A percentile compares a stretch with the other conserved stretches of the same genome.
Conservation (phyloP, 2,113 vertebrate genomes). For the Tor tambroides region DNA sequence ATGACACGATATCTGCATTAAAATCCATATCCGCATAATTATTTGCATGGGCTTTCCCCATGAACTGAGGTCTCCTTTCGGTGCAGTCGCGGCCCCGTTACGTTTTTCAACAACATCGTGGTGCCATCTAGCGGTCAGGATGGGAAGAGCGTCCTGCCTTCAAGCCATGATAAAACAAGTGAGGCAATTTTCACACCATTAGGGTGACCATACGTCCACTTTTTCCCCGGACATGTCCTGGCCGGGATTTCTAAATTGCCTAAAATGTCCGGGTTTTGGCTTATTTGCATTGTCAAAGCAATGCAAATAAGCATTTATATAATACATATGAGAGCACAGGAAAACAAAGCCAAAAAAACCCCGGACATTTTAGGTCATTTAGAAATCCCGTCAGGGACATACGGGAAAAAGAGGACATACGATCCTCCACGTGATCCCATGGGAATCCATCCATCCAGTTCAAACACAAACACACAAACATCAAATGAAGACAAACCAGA, state of each 20-base stretch:
- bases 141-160: not conserved
- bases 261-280: no score
- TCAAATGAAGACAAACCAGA: not conserved
- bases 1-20: not conserved
- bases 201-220: no score
- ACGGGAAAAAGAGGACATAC: no score
- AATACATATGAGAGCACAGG: no score
- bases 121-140: slow-evolving; percentile 41
- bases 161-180: not conserved
- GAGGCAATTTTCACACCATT: not conserved
- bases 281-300: no score
- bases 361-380: no score
- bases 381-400: no score
- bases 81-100: not conserved
- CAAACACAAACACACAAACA: not conserved
- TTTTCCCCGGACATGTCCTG: no score
- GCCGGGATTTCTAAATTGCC: no score
- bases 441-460: not conserved
- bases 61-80: not conserved
- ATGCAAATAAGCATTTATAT: no score
- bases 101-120: slow-evolving; percentile 53
- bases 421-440: not conserved
- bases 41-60: slow-evolving; percentile 12
- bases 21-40: not conserved
- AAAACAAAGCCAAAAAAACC: no score